Percentiles rank a stretch among this genome's conserved stretches.
phyloP scores from a whole-genome alignment of 2,888 invertebrate genomes.

The Morpho achilles region DNA sequence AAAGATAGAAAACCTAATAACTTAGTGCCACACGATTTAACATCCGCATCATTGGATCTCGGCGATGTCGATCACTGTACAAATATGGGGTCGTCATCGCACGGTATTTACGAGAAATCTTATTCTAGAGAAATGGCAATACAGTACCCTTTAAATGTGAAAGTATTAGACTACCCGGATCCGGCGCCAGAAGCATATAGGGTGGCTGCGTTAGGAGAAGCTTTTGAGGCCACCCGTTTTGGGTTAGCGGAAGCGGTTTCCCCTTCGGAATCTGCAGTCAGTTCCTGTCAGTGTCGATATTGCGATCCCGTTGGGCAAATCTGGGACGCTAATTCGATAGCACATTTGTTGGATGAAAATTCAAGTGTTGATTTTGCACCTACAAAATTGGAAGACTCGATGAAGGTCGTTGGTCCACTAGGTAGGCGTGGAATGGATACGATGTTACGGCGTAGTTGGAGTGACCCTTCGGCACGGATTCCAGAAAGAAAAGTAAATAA shows the following conservation, averaged over 20 bases:
- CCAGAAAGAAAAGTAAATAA: constrained; percentile 58
- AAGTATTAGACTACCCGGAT: constrained; percentile 66
- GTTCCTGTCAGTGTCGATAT: constrained; percentile 85
- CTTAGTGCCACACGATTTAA: constrained; percentile 67
- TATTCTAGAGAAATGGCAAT: constrained; percentile 72
- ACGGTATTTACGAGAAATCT: constrained; percentile 69
- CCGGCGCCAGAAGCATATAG: constrained; percentile 61
- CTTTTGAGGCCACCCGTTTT: constrained; percentile 69
- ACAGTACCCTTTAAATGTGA: constrained; percentile 67
- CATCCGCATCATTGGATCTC: constrained; percentile 57
- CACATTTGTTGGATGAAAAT: constrained; percentile 69
- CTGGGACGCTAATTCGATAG: constrained; percentile 85
- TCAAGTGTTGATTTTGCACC: constrained; percentile 71
- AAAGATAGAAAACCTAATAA: constrained; percentile 89
- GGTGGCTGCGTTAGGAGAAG: constrained; percentile 76
- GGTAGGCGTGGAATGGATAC: constrained; percentile 63
- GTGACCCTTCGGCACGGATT: constrained; percentile 77
- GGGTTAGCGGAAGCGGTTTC: constrained; percentile 66
- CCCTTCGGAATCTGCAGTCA: constrained; percentile 69
- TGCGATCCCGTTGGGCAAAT: constrained; percentile 87
- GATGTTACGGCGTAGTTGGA: constrained; percentile 80
- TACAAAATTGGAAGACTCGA: constrained; percentile 71
- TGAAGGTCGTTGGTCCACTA: constrained; percentile 70
- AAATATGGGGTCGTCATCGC: constrained; percentile 49
- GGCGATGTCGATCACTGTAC: constrained; percentile 70